Conservation (phyloP, 2,113 vertebrate genomes). For the Hippocampus guttulatus region DNA sequence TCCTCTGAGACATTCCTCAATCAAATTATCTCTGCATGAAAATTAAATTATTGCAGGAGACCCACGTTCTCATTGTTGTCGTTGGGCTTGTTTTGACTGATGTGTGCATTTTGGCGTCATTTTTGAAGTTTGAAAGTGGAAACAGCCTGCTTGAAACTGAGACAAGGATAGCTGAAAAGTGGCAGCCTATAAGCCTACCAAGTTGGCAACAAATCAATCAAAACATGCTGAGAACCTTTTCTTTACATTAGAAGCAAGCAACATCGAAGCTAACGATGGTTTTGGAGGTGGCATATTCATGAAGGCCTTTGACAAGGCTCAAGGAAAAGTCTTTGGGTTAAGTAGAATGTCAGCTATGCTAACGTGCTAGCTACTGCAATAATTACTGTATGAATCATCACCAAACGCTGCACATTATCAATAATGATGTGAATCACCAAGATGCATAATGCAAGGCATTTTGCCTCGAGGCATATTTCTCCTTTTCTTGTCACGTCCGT, state of each 20-base stretch:
- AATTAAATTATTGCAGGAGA: too few species aligned
- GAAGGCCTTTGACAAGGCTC: constrained; percentile 12
- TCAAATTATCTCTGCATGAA: too few species aligned
- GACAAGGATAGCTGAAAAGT: background rate
- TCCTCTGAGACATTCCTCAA: too few species aligned
- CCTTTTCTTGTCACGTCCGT: constrained; percentile 77
- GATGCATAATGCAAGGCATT: constrained; percentile 86
- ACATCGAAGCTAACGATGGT: background rate
- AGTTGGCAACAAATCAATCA: background rate
- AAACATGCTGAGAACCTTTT: background rate
- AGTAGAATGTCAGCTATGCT: constrained; percentile 81
- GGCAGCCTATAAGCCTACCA: background rate
- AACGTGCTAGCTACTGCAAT: constrained; percentile 77
- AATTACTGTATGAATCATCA: constrained; percentile 89
- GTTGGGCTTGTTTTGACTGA: too few species aligned
- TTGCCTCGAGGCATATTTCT: constrained; percentile 82
- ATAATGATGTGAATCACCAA: constrained; percentile 87
- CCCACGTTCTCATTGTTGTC: too few species aligned
- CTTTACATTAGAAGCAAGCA: too few species aligned
- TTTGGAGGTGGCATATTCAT: background rate
- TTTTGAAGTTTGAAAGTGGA: background rate
- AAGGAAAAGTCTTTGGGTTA: constrained; percentile 70
- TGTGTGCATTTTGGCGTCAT: too few species aligned
- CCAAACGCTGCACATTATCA: constrained; percentile 84
- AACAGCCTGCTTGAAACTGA: background rate